phyloP scores from a whole-genome alignment of 2,888 invertebrate genomes.

The Carcina quercana region DNA sequence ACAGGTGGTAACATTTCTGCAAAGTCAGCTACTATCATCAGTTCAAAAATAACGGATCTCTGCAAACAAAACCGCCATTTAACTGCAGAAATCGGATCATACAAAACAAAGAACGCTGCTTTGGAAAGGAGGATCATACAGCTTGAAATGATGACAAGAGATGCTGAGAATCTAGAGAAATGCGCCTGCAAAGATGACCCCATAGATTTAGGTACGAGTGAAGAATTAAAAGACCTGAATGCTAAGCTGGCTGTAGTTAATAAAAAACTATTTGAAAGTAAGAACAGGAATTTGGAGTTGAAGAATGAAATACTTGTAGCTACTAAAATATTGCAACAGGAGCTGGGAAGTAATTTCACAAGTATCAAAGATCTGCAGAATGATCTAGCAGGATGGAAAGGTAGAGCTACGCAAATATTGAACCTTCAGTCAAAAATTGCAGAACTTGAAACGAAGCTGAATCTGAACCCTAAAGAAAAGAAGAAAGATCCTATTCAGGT shows the following conservation, averaged over 20 bases:
- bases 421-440: conserved; percentile 79
- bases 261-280: conserved; percentile 79
- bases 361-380: conserved; percentile 76
- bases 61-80: conserved; percentile 79
- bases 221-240: conserved; percentile 74
- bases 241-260: conserved; percentile 75
- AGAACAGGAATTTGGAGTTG: conserved; percentile 79
- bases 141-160: conserved; percentile 49
- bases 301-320: conserved; percentile 82
- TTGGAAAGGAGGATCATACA: conserved; percentile 67
- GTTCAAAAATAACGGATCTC: conserved; percentile 78
- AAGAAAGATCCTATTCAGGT: too few relatives aligned
- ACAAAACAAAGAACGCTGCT: conserved; percentile 73
- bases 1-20: conserved; percentile 60
- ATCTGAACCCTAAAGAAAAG: conserved; percentile 43
- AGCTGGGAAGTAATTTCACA: conserved; percentile 82
- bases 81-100: conserved; percentile 74
- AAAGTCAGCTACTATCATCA: conserved; percentile 70
- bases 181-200: conserved; percentile 66
- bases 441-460: conserved; percentile 79
- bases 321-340: conserved; percentile 83
- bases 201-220: conserved; percentile 34
- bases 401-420: conserved; percentile 84
- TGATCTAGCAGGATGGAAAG: conserved; percentile 80
- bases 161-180: conserved; percentile 43